These are phyloP conservation scores for Papilio elwesi DNA, from an alignment of 2,888 invertebrate species.

Conservation along the genomic window DNA sequence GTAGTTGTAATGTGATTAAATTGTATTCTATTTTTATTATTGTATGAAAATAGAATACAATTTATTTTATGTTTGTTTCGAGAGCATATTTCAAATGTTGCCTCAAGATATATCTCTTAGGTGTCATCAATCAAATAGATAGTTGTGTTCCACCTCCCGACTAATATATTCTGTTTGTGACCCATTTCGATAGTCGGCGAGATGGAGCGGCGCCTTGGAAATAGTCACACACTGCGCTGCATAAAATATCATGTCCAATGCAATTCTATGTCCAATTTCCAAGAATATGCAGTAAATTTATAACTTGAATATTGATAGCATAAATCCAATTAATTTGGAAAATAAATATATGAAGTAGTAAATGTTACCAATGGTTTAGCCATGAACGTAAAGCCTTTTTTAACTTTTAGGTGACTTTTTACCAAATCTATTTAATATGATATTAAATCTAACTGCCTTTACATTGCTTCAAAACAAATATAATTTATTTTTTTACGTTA, in stretches of 20 bases:
- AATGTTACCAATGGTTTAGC: too few species aligned
- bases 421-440: too few species aligned
- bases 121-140: constrained; percentile 16
- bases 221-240: constrained; percentile 18
- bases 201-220: constrained; percentile 19
- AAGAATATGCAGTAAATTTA: neutral
- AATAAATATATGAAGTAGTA: too few species aligned
- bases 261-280: neutral
- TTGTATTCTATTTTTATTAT: neutral
- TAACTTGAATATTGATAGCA: neutral
- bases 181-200: constrained; percentile 24
- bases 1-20: neutral
- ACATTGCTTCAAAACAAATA: too few species aligned
- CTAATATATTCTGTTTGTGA: constrained; percentile 37
- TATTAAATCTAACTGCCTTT: too few species aligned
- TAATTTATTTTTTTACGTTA: too few species aligned
- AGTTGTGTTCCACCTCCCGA: constrained; percentile 4
- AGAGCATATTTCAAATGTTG: constrained; percentile 1
- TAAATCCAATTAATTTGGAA: too few species aligned
- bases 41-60: neutral
- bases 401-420: too few species aligned
- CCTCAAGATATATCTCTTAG: neutral
- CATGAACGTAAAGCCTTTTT: too few species aligned
- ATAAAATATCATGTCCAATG: constrained; percentile 30
- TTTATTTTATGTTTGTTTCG: neutral